Evolutionary conservation across 2,888 invertebrate genomes (phyloP), one percentile per base, ranked within the genome.

Genomic region (Lasioglossum leucozonium): DNA sequence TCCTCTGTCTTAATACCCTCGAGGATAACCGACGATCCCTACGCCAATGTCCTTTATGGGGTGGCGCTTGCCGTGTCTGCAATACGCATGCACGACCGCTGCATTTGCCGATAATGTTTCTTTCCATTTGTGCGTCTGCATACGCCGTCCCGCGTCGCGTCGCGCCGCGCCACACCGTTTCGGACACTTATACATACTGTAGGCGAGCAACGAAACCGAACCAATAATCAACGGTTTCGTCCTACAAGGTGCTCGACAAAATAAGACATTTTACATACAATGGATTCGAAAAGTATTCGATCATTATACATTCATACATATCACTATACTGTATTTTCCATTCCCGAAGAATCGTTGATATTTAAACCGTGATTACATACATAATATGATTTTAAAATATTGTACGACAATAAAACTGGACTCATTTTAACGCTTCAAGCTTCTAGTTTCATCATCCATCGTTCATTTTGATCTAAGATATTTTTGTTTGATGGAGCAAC

Each of bases 1-100:
- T 91, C 82, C 85, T 86, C 81, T 82, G 73, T 87, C 87, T 84
- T 84, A 86, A 91, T 89, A 84, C 88, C 83, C 88, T 26, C 62
- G 89, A 88, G 77, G 88, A 85, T 74, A 75, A 62, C 84, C 76
- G 72, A 81, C 44, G 80, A 78, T 82, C 82, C 84, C 87, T 79
- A 77, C 74, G 85, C 75, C 86, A 81, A 84, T 81, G 81, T 73
- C 84, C 72, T 79, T 85, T 85, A 84, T 79, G 58, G 85, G 84
- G 85, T 85, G 84, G 76, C 73, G 72, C 84, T 72, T 85, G 73
- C 44, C 78, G 26, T 72, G 75, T 44, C 67, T 72, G 78, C 72
- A 79, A 79, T 85, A 85, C 84, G 69, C 84, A 85, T 83, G 84
- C 84, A 85, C 75, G 58, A 34, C 11, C 67, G 22, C 69, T 74